Conservation (phyloP, 2,888 invertebrate genomes). For the Rapana venosa region DNA sequence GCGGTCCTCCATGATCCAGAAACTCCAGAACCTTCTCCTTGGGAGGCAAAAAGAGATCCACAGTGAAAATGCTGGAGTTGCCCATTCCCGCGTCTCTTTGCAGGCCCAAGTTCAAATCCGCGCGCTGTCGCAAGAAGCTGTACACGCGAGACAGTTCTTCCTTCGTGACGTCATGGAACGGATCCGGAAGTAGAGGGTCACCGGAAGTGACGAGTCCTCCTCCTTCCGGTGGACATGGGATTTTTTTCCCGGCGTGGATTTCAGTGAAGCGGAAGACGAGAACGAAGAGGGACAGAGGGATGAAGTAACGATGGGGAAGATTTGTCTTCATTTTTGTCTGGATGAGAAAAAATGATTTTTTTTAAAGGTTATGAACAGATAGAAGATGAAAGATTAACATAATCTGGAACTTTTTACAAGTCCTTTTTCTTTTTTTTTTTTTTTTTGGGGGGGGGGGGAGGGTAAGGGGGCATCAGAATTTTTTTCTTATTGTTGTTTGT, state of each 20-base stretch:
- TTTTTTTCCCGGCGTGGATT: not conserved
- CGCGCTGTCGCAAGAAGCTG: slow-evolving; percentile 39
- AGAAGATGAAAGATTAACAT: too few species aligned
- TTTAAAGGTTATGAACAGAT: too few species aligned
- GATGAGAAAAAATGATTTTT: too few species aligned
- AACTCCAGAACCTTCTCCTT: slow-evolving; percentile 53
- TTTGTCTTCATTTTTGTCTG: too few species aligned
- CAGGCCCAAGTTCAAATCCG: slow-evolving; percentile 49
- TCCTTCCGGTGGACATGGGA: slow-evolving; percentile 8
- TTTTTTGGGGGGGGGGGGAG: too few species aligned
- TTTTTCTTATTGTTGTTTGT: too few species aligned
- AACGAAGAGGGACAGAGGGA: not conserved
- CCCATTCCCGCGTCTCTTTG: slow-evolving; percentile 42
- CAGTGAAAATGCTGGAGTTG: slow-evolving; percentile 48
- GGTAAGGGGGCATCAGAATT: too few species aligned
- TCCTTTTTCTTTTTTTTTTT: too few species aligned
- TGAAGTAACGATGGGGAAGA: not conserved
- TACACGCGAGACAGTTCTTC: slow-evolving; percentile 49
- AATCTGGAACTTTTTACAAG: too few species aligned
- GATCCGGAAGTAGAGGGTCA: slow-evolving; percentile 40
- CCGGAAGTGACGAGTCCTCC: slow-evolving; percentile 6
- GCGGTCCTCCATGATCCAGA: slow-evolving; percentile 49
- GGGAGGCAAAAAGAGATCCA: slow-evolving; percentile 56
- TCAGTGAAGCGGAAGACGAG: not conserved
- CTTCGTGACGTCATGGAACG: slow-evolving; percentile 54